Conservation (phyloP, 2,888 invertebrate genomes). For the Eupithecia tripunctaria region DNA sequence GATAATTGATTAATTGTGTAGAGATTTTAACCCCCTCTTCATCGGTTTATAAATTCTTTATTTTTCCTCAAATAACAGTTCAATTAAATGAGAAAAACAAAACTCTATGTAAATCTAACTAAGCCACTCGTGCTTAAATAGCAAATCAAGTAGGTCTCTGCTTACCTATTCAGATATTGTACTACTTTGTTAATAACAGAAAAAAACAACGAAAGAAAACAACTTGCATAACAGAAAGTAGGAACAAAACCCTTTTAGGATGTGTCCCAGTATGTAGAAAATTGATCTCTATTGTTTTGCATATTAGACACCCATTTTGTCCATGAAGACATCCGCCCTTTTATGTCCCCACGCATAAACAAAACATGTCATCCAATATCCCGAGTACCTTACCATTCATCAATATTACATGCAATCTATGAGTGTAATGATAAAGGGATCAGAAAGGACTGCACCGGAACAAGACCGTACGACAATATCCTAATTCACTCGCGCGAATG, state of each 20-base stretch:
- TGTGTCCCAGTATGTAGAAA: neutral
- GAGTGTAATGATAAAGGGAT: conserved; percentile 59
- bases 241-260: neutral
- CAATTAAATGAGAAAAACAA: no score
- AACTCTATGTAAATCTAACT: neutral
- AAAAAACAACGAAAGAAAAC: neutral
- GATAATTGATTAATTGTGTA: conserved; percentile 1
- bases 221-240: neutral
- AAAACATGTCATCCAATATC: conserved; percentile 28
- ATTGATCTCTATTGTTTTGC: neutral
- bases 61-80: no score
- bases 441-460: conserved; percentile 81
- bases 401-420: conserved; percentile 59
- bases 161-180: neutral
- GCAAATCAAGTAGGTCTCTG: neutral
- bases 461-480: conserved; percentile 82
- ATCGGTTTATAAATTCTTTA: no score
- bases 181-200: neutral
- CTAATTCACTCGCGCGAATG: conserved; percentile 84
- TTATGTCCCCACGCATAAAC: neutral
- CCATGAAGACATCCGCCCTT: neutral
- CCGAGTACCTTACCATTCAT: conserved; percentile 43
- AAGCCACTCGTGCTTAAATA: no score
- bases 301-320: neutral
- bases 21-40: neutral